Evolutionary conservation across 2,888 invertebrate species (phyloP), one percentile per base, ranked within the genome.

Genomic region (Parnassius apollo): DNA sequence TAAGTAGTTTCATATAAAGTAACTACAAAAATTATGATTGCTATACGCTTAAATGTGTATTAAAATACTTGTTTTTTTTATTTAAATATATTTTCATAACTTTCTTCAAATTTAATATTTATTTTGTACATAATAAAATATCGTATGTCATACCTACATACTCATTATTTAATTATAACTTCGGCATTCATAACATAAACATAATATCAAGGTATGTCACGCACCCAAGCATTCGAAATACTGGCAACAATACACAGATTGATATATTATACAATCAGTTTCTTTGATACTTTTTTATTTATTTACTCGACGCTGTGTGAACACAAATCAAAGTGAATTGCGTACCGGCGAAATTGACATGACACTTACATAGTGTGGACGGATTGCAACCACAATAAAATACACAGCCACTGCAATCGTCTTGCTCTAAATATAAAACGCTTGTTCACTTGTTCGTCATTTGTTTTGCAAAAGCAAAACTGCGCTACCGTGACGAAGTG

Each of bases 271-370:
- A 55, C 18, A 59, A 51, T 48, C 46, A 48, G 62, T 57, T 57
- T 46, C 42, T 62, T 63, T 59, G 56, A 59, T 55, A 59, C 56
- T 42, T 57, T 63, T 64, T 56, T 56, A 59, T 64, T 64, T 59
- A 56, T 63, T 56, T 52, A 56, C 42, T 22, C 46, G 25, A 25
- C 51, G 53, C 46, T 52, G 66, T 66, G 65, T 56, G 66, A 53
- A 66, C 63, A 69, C 68, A 68, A 68, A 66, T 68, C 69, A 71
- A 67, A 64, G 65, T 70, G 61, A 80, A 69, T 71, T 66, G 62
- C 64, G 53, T 61, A 59, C 60, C 64, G 62, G 59, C 50, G 65
- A 61, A 67, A 66, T 65, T 66, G 65, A 68, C 70, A 68, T 64
- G 71, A 71, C 71, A 66, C 59, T 68, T 62, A 66, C 70, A 65